Evolutionary conservation across 2,113 vertebrate species (phyloP), one percentile per base, ranked within the genome.

Genomic region (Channa maculata): DNA sequence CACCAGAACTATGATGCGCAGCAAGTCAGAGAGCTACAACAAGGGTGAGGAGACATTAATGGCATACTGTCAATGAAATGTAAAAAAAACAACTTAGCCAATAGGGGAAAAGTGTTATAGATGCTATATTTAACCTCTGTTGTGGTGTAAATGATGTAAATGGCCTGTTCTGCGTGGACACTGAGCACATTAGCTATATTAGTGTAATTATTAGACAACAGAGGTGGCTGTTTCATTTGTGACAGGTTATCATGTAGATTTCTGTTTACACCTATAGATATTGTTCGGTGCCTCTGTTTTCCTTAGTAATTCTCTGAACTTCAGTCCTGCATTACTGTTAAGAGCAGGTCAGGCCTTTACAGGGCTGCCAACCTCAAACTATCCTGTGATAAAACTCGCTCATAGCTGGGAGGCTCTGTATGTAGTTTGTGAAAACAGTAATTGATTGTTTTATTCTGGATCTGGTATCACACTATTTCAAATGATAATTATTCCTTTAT

Each of bases 11-110:
- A 94, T 96, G 86, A 92, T 90, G 90, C 94, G 97, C 89, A 97
- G 96, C 90, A 96, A 96, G 91, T 97, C 97, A 6, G 97, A 98
- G 88, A 93, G 95, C 91, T 96, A 95, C 94, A 96, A 92, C 95
- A 94, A 93, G 64, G 92, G 94, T 95, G 88, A 93, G 91, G 24
- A 57, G 46, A 72, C 24, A 3, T 45, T 12, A 43, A 11, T 11
- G 38, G 3, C 61, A 53, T 9, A 52, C 45, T 44, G n/a, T 57
- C 24, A 24, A 24, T 24, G 24, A 24, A 24, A 24, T 24, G 24
- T 24, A 24, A 24, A 24, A 24, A 24, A 24, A 24, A 24, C 24
- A 24, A 24, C 24, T 9, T 6, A 39, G 34, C 57, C 48, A 51
- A 10, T 12, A 43, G 46, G 69, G 3, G 65, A 37, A 50, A 24